Conservation (phyloP, 2,888 invertebrate species). For the Syritta pipiens region DNA sequence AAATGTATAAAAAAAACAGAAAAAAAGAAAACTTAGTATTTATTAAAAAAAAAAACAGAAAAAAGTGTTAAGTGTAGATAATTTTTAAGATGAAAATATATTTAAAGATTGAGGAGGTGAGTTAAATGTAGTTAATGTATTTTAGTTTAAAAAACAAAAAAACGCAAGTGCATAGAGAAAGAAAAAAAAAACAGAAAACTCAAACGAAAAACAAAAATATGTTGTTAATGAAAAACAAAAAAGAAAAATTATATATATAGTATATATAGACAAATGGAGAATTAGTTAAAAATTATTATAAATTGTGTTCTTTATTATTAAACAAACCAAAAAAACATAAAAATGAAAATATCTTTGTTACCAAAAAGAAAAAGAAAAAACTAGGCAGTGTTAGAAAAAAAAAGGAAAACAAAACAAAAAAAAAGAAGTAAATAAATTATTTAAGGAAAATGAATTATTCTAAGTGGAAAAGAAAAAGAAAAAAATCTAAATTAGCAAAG, state of each 20-base stretch:
- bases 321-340: too few relatives aligned
- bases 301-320: slow-evolving; percentile 63
- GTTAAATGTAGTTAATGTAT: slow-evolving; percentile 47
- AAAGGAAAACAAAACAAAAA: slow-evolving; percentile 18
- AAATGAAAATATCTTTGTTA: slow-evolving; percentile 58
- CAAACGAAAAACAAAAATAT: slow-evolving; percentile 5
- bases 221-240: slow-evolving; percentile 1
- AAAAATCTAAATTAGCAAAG: slow-evolving; percentile 74
- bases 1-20: slow-evolving; percentile 35
- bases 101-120: too few relatives aligned
- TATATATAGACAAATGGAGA: too few relatives aligned
- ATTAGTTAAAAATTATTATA: slow-evolving; percentile 38
- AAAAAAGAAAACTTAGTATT: slow-evolving; percentile 12
- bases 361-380: slow-evolving; percentile 50
- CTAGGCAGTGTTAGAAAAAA: slow-evolving; percentile 34
- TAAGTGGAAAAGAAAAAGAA: slow-evolving; percentile 12
- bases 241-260: background rate
- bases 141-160: slow-evolving; percentile 3
- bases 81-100: slow-evolving; percentile 28
- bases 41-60: slow-evolving; percentile 22
- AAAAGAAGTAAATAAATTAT: slow-evolving; percentile 25
- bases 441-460: too few relatives aligned
- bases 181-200: slow-evolving; percentile 14
- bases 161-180: slow-evolving; percentile 24
- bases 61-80: slow-evolving; percentile 44